Conservation (phyloP, 2,888 invertebrate species). For the Limnephilus marmoratus region DNA sequence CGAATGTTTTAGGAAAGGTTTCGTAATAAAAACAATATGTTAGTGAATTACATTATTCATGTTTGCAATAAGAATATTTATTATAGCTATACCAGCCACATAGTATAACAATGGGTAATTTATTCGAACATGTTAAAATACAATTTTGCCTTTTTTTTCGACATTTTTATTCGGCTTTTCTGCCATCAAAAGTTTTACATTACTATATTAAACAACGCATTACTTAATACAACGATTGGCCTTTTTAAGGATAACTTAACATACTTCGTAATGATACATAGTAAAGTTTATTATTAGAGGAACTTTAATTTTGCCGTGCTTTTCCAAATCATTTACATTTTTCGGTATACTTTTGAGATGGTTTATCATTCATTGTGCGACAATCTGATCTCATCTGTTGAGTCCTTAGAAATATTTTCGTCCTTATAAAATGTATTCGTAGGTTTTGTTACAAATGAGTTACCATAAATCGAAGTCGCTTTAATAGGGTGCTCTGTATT, state of each 20-base stretch:
- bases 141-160: conserved; percentile 12
- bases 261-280: neutral
- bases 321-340: neutral
- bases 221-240: conserved; percentile 41
- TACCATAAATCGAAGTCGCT: neutral
- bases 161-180: neutral
- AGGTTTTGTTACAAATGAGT: conserved; percentile 9
- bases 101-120: neutral
- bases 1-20: neutral
- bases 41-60: neutral
- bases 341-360: neutral
- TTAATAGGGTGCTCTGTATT: neutral
- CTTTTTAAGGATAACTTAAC: neutral
- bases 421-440: neutral
- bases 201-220: neutral
- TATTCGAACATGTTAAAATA: neutral
- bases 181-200: neutral
- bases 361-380: neutral
- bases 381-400: neutral
- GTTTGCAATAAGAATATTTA: neutral
- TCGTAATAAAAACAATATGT: neutral
- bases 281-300: conserved; percentile 19
- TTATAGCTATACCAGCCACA: conserved; percentile 13
- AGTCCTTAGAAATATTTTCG: neutral
- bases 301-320: conserved; percentile 15